A percentile compares a stretch with the other conserved stretches of the same genome.
Conservation (phyloP, 2,797 vertebrate genomes). For the Percopsis omiscomaycus region DNA sequence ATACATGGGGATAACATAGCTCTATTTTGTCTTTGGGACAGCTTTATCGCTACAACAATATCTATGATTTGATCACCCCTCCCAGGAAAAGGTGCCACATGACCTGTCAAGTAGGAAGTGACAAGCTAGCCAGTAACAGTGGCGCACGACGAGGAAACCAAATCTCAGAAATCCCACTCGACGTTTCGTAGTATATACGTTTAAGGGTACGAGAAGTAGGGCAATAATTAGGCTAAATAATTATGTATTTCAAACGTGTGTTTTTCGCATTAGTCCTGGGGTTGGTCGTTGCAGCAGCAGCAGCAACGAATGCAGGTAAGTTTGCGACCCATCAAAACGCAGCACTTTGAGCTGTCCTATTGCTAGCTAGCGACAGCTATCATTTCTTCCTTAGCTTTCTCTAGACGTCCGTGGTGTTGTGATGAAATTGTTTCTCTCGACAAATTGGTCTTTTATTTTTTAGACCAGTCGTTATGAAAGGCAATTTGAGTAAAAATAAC, state of each 20-base stretch:
- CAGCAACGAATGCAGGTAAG: slow-evolving; percentile 56
- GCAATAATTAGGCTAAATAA: slow-evolving; percentile 28
- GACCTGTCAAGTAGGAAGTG: slow-evolving; percentile 80
- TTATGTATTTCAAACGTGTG: slow-evolving; percentile 67
- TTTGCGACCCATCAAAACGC: slow-evolving; percentile 38
- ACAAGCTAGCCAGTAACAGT: slow-evolving; percentile 42
- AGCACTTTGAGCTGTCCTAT: slow-evolving; percentile 44
- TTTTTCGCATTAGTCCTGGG: slow-evolving; percentile 53
- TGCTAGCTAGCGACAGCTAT: slow-evolving; percentile 34
- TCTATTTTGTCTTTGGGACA: not conserved
- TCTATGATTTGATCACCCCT: slow-evolving; percentile 30
- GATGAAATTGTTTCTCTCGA: too few species aligned
- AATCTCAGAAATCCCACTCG: slow-evolving; percentile 22
- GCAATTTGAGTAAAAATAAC: too few species aligned
- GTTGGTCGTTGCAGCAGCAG: slow-evolving; percentile 50
- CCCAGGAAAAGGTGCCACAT: slow-evolving; percentile 70
- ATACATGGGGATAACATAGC: too few species aligned
- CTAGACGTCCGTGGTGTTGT: slow-evolving; percentile 1
- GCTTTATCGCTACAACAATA: not conserved
- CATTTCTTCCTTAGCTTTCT: slow-evolving; percentile 23
- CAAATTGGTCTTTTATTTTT: not conserved
- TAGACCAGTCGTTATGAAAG: too few species aligned
- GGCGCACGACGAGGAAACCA: slow-evolving; percentile 31
- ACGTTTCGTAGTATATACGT: slow-evolving; percentile 14
- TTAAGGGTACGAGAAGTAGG: not conserved